A percentile compares a stretch with the other conserved stretches of the same genome.
Conservation (phyloP, 2,113 vertebrate genomes). For the Cacatua alba region DNA sequence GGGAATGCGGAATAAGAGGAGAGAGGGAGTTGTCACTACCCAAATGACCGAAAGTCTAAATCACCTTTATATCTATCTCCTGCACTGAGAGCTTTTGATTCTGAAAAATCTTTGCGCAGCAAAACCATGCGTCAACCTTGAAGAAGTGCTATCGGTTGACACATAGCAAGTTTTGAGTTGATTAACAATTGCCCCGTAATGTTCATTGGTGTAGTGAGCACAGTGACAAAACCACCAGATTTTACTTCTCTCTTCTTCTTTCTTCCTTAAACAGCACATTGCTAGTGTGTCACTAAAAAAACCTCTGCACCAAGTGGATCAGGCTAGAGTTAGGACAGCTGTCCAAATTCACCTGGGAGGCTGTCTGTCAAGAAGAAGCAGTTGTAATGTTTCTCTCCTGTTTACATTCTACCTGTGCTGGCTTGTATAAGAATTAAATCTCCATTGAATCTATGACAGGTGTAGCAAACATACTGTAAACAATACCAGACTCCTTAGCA, state of each 20-base stretch:
- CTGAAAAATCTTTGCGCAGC: background rate
- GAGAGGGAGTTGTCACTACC: background rate
- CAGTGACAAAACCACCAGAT: background rate
- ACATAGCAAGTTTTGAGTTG: background rate
- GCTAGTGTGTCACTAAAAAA: background rate
- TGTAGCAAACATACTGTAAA: constrained; percentile 52
- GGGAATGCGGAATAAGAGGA: background rate
- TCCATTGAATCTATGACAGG: constrained; percentile 45
- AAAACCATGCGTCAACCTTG: background rate
- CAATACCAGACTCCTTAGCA: constrained; percentile 42
- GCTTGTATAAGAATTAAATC: constrained; percentile 48
- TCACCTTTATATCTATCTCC: background rate
- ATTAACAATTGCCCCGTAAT: background rate
- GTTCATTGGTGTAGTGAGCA: background rate
- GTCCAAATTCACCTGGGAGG: background rate
- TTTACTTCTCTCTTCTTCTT: background rate
- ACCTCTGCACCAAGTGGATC: background rate
- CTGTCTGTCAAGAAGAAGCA: constrained; percentile 10
- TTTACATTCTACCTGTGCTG: constrained; percentile 61
- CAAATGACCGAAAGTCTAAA: constrained; percentile 1
- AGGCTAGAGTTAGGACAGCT: background rate
- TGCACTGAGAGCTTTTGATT: background rate
- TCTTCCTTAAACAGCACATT: background rate
- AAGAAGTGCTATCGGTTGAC: background rate
- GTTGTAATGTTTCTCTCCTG: constrained; percentile 35